Percentiles rank a stretch among this genome's conserved stretches.
Conservation (phyloP, 2,888 invertebrate genomes). For the Eupithecia dodoneata region DNA sequence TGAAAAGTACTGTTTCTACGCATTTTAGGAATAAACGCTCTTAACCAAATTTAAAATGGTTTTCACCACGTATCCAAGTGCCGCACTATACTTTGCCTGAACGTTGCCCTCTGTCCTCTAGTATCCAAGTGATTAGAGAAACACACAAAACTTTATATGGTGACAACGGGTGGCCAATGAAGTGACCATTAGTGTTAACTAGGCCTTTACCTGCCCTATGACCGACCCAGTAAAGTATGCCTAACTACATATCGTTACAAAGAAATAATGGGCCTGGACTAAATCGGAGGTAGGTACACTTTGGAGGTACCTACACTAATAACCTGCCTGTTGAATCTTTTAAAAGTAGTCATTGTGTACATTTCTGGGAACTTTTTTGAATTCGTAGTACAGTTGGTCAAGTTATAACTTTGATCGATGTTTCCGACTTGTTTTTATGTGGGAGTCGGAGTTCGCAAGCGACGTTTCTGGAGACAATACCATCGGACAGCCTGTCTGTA, state of each 20-base stretch:
- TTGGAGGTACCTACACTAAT: neutral
- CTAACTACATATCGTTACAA: neutral
- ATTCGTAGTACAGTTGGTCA: constrained; percentile 8
- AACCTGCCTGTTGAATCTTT: neutral
- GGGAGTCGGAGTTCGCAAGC: no score
- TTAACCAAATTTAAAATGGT: neutral
- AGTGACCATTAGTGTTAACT: constrained; percentile 28
- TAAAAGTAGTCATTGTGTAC: neutral
- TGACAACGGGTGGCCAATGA: constrained; percentile 22
- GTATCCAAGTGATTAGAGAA: constrained; percentile 11
- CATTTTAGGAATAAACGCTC: no score
- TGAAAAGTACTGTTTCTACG: no score
- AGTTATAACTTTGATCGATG: no score
- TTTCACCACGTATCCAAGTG: neutral
- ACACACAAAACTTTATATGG: constrained; percentile 22
- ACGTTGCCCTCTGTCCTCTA: neutral
- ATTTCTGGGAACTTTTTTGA: neutral
- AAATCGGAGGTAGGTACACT: neutral
- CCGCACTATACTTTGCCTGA: neutral
- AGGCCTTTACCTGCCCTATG: constrained; percentile 9
- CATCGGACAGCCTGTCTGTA: no score
- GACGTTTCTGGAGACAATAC: no score
- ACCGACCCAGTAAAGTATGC: neutral
- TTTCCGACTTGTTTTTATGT: no score
- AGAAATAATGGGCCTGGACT: neutral